Evolutionary conservation across 1,140 invertebrate species (phyloP), one percentile per base, ranked within the genome.

Genomic region (Trachymyrmex cornetzi): DNA sequence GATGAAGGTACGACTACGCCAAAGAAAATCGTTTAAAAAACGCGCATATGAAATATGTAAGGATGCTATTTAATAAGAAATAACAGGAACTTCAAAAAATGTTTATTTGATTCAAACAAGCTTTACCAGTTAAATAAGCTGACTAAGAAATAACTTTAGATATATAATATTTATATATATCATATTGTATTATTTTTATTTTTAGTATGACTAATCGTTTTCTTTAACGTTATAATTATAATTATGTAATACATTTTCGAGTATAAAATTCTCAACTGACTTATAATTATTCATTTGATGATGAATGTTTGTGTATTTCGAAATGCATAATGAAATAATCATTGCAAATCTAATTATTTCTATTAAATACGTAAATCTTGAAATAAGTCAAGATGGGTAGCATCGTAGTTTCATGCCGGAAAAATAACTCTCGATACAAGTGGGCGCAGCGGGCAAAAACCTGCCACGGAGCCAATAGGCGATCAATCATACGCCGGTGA

Each of bases 401-500:
- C 57, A 61, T 48, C 44, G 67, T 74, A 66, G 67, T 84, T 75
- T 57, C 34, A 71, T 53, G 61, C 44, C 44, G 19, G 59, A 67
- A 80, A 38, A 84, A 89, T 90, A 87, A 87, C 81, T 89, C 57
- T 30, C 72, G 59, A 69, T 85, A 90, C 50, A 69, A 69, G 48
- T 9, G 44, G 48, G 66, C 57, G 66, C 81, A 87, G 63, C 12
- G 71, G 67, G 69, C 75, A 93, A 92, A 91, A 92, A 87, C 69
- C 34, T 22, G 50, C 50, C 61, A 44, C 61, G 57, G 50, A 92
- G 91, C 89, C 92, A 93, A 94, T 94, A 92, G 92, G 91, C 90
- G 91, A 95, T 95, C 94, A 94, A 95, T 95, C 94, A 95, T 94
- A 94, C 93, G 85, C 90, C 86, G 88, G 91, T 92, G 92, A 94